Evolutionary conservation across 1,140 invertebrate genomes (phyloP), one percentile per base, ranked within the genome.

Genomic region (Sinella curviseta): DNA sequence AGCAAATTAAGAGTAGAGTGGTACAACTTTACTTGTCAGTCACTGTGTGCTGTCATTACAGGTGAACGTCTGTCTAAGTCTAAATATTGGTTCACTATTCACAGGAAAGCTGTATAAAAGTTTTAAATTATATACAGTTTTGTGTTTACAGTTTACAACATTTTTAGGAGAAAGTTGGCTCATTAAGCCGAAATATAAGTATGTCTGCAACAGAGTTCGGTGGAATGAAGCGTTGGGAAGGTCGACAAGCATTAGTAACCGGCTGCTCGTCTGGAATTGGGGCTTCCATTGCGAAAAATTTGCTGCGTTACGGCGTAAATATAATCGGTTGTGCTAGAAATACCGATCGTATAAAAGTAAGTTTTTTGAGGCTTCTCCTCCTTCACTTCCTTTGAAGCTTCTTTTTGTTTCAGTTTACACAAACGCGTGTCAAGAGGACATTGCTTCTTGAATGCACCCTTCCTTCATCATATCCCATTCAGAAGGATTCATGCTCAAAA

Each of bases 291-390:
- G 87, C 88, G 12, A 85, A 88, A 80, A 83, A 85, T 1, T 85
- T 94, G 12, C 90, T 90, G 0, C 85, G 89, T 28, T 85, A 88
- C 26, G 92, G 92, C 1, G 84, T 94, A 73, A 88, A 86, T 74
- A 93, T 94, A 16, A 89, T 93, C 0, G 94, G 91, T 0, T 87
- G 94, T 48, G 92, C 92, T n/a, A 60, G 92, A 70, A 89, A 92
- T 77, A 83, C 89, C 14, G 88, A 91, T 16, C 86, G 87, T 31
- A 86, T 94, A 30, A 86, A 90, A 78, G 87, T 84, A 77, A 77
- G 65, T 75, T 54, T 24, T 65, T 30, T 31, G 24, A n/a, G n/a
- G n/a, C n/a, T n/a, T n/a, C n/a, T n/a, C n/a, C n/a, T n/a, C n/a
- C n/a, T n/a, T n/a, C n/a, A n/a, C n/a, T n/a, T n/a, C n/a, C n/a